Evolutionary conservation across 1,140 invertebrate genomes (phyloP).

Genomic region (Adelges cooleyi): DNA sequence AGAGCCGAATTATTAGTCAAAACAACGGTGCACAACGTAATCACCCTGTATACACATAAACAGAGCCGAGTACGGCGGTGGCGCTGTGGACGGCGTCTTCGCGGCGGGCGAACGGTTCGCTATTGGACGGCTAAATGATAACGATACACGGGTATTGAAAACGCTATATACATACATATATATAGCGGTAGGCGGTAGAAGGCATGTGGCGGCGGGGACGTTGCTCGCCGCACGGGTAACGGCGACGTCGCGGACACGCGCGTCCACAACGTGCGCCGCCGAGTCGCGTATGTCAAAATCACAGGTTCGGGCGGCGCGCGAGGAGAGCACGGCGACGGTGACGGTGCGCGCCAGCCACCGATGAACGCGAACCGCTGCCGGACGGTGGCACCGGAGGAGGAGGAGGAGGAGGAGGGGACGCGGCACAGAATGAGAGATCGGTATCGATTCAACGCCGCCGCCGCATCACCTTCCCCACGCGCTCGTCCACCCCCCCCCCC

Average conservation of each 20-base stretch:
- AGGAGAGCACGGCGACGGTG: neutral
- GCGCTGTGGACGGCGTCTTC: too few species aligned
- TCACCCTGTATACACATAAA: too few species aligned
- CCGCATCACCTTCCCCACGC: slow-evolving; percentile 7
- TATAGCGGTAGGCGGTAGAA: neutral
- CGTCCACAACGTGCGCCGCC: slow-evolving; percentile 11
- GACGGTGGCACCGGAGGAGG: neutral
- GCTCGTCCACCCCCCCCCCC: neutral
- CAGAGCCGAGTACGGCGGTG: too few species aligned
- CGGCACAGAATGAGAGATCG: slow-evolving; percentile 26
- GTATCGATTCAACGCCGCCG: slow-evolving; percentile 23
- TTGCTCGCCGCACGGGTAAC: neutral
- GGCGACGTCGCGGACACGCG: slow-evolving; percentile 24
- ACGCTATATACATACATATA: neutral
- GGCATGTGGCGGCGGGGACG: neutral
- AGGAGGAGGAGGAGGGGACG: slow-evolving; percentile 4
- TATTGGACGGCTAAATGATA: too few species aligned
- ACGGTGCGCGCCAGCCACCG: slow-evolving; percentile 11
- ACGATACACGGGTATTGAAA: too few species aligned
- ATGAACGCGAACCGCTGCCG: too few species aligned
- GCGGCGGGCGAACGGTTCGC: too few species aligned
- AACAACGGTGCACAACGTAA: too few species aligned
- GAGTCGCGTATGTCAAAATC: slow-evolving; percentile 23
- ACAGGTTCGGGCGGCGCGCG: neutral
- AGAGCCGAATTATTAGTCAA: too few species aligned